phyloP scores from a whole-genome alignment of 2,888 invertebrate genomes.

The Agonopterix subpropinquella region DNA sequence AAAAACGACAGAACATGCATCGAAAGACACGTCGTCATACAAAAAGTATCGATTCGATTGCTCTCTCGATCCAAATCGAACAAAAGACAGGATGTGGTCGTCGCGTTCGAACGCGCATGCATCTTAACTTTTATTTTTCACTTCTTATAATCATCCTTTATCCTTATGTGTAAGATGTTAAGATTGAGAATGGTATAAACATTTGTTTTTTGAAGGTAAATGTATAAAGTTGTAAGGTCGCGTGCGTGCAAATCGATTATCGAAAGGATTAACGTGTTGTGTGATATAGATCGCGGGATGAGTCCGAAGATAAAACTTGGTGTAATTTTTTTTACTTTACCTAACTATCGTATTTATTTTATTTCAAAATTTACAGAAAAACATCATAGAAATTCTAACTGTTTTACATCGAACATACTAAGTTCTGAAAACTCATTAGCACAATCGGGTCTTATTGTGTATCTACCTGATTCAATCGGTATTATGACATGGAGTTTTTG shows the following conservation, averaged over 20 bases:
- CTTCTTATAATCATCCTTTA: not conserved
- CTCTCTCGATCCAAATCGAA: constrained; percentile 39
- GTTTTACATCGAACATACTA: not conserved
- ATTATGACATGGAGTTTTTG: not conserved
- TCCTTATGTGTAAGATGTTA: not conserved
- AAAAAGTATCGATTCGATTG: constrained; percentile 33
- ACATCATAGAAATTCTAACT: not conserved
- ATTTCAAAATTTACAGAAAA: not conserved
- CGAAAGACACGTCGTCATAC: constrained; percentile 21
- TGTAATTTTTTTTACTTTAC: no score
- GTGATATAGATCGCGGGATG: constrained; percentile 34
- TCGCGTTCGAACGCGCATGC: constrained; percentile 43
- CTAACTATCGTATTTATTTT: not conserved
- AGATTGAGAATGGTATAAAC: constrained; percentile 9
- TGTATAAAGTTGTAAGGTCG: constrained; percentile 30
- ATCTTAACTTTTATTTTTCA: constrained; percentile 10
- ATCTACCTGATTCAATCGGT: no score
- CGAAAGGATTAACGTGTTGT: constrained; percentile 34
- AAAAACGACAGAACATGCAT: constrained; percentile 21
- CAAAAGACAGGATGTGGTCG: constrained; percentile 54
- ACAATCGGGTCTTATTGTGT: not conserved
- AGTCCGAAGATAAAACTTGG: constrained; percentile 22
- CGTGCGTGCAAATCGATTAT: constrained; percentile 59
- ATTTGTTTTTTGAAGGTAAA: constrained; percentile 8
- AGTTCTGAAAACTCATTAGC: not conserved